phyloP scores from a whole-genome alignment of 2,797 vertebrate species.

The Poliocrania exsul region DNA sequence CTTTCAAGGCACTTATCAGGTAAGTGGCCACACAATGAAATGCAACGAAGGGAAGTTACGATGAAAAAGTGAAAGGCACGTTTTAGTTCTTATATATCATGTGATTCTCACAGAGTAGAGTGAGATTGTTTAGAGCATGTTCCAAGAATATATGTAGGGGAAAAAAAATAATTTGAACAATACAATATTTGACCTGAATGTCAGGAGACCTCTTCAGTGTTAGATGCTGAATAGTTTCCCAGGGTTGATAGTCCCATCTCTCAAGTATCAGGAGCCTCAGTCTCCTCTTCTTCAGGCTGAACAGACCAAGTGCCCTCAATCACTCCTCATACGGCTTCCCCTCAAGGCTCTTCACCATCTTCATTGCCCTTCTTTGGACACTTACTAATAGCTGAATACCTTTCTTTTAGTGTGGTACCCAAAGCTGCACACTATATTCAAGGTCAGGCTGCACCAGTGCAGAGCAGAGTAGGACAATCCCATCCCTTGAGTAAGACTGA shows the following conservation, averaged over 20 bases:
- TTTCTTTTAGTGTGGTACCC: background rate
- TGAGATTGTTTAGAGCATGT: background rate
- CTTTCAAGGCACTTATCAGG: background rate
- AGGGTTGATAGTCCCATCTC: background rate
- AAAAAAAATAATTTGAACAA: background rate
- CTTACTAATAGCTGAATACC: background rate
- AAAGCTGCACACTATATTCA: background rate
- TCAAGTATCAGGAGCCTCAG: background rate
- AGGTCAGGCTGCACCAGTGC: background rate
- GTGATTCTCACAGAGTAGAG: background rate
- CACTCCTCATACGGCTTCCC: background rate
- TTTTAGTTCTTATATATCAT: background rate
- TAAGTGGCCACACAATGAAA: background rate
- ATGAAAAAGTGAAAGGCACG: background rate
- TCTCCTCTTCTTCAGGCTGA: background rate
- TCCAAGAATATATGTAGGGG: background rate
- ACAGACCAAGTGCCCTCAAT: background rate
- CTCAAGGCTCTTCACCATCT: background rate
- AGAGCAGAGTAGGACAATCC: background rate
- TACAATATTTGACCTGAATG: background rate
- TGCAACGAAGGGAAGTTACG: background rate
- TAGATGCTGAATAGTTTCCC: background rate
- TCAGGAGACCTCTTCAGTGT: background rate
- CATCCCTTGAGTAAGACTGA: background rate
- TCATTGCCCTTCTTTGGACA: background rate